Evolutionary conservation across 2,113 vertebrate species (phyloP).

Genomic region (Balaeniceps rex): DNA sequence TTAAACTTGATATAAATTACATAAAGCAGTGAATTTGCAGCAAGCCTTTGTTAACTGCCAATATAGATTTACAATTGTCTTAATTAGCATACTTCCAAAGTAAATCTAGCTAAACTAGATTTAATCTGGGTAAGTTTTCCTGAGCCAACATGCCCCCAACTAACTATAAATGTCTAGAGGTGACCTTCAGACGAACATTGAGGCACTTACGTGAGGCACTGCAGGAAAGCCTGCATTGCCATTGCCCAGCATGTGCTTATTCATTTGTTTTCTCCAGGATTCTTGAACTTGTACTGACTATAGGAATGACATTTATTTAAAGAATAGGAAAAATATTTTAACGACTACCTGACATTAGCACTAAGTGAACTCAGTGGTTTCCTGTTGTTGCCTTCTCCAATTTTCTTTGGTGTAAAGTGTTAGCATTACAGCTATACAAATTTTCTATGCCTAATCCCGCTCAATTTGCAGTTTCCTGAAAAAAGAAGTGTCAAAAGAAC

Average conservation of each 20-base stretch:
- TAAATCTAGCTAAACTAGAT: not conserved
- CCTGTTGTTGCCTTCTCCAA: slow-evolving; percentile 10
- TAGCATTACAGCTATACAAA: not conserved
- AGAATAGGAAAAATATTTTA: slow-evolving; percentile 35
- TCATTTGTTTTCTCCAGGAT: not conserved
- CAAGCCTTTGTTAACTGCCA: not conserved
- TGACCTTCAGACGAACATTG: not conserved
- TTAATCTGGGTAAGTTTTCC: not conserved
- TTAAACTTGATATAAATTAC: not conserved
- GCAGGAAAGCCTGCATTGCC: not conserved
- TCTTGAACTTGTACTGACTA: not conserved
- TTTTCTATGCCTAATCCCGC: slow-evolving; percentile 27
- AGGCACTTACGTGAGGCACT: not conserved
- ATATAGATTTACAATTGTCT: not conserved
- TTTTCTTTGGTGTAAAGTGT: slow-evolving; percentile 57
- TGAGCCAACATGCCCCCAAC: not conserved
- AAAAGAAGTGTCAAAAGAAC: not conserved
- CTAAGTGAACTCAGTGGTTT: slow-evolving; percentile 21
- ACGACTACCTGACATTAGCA: not conserved
- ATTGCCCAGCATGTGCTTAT: not conserved
- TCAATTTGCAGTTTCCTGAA: slow-evolving; percentile 33
- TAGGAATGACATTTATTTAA: slow-evolving; percentile 10
- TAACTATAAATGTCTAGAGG: not conserved
- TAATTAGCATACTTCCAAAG: not conserved
- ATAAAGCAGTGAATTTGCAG: not conserved